phyloP scores from a whole-genome alignment of 2,113 vertebrate genomes.

The Plotosus lineatus region DNA sequence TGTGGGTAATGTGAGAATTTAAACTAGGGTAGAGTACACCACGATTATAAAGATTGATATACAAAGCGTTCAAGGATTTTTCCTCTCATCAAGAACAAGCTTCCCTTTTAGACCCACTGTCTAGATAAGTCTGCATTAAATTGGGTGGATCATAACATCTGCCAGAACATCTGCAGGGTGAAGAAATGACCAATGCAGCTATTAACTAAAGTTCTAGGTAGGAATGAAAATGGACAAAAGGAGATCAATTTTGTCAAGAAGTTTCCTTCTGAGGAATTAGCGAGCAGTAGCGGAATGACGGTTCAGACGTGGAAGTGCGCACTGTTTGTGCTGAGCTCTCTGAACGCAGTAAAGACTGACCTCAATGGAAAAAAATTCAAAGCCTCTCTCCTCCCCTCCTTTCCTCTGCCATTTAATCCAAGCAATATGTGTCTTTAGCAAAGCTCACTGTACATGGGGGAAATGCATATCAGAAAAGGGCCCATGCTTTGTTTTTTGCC shows the following conservation, averaged over 20 bases:
- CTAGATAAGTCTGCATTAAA: background rate
- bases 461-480: constrained; percentile 29
- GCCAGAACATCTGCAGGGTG: constrained; percentile 13
- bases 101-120: background rate
- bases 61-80: background rate
- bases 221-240: background rate
- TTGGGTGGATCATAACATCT: background rate
- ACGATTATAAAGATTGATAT: background rate
- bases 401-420: constrained; percentile 56
- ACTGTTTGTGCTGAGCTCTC: constrained; percentile 8
- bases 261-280: background rate
- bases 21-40: background rate
- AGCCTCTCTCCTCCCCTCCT: constrained; percentile 49
- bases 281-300: background rate
- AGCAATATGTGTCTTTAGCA: constrained; percentile 59
- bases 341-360: constrained; percentile 56
- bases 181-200: background rate
- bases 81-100: background rate
- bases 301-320: constrained; percentile 35
- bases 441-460: constrained; percentile 35
- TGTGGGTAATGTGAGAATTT: background rate
- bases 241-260: background rate
- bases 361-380: constrained; percentile 64
- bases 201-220: background rate
- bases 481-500: constrained; percentile 24